Percentiles rank a stretch among this genome's conserved stretches.
These are phyloP conservation scores for Euwallacea fornicatus DNA, from an alignment of 1,140 invertebrate species.

Conservation along the genomic window DNA sequence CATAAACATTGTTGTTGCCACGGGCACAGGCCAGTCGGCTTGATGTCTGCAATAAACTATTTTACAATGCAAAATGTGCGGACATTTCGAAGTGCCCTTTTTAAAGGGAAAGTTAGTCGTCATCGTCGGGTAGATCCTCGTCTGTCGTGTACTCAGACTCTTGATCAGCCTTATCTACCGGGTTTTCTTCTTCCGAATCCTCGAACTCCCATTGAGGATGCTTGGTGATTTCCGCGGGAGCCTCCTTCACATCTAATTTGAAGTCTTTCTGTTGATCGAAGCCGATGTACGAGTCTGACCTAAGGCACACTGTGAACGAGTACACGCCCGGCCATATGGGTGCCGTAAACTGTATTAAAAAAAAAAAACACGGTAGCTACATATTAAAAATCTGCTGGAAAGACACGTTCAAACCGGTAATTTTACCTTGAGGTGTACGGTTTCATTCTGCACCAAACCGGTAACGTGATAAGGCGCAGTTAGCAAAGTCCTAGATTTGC, in stretches of 20 bases:
- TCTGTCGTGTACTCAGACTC: slow-evolving; percentile 73
- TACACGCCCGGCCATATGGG: slow-evolving; percentile 90
- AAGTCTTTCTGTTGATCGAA: slow-evolving; percentile 90
- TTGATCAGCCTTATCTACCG: slow-evolving; percentile 66
- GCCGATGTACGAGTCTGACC: slow-evolving; percentile 91
- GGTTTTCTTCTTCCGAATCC: slow-evolving; percentile 87
- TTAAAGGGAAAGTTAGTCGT: slow-evolving; percentile 22
- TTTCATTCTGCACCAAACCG: slow-evolving; percentile 74
- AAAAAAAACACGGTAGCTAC: no score
- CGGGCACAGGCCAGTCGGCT: no score
- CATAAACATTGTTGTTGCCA: no score
- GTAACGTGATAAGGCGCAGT: slow-evolving; percentile 92
- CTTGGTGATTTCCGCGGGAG: slow-evolving; percentile 82
- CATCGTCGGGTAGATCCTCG: slow-evolving; percentile 61
- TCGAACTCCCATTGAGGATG: slow-evolving; percentile 97
- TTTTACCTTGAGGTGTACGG: slow-evolving; percentile 80
- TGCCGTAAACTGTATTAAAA: slow-evolving; percentile 75
- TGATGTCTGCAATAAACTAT: no score
- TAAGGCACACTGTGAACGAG: slow-evolving; percentile 89
- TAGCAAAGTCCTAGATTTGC: slow-evolving; percentile 85
- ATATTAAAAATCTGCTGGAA: neutral
- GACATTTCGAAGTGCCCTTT: no score
- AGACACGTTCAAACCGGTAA: no score
- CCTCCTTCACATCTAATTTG: slow-evolving; percentile 96
- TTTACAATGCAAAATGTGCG: no score